Percentiles rank a stretch among this genome's conserved stretches.
phyloP scores from a whole-genome alignment of 2,888 invertebrate genomes.

The Phaedon cochleariae region DNA sequence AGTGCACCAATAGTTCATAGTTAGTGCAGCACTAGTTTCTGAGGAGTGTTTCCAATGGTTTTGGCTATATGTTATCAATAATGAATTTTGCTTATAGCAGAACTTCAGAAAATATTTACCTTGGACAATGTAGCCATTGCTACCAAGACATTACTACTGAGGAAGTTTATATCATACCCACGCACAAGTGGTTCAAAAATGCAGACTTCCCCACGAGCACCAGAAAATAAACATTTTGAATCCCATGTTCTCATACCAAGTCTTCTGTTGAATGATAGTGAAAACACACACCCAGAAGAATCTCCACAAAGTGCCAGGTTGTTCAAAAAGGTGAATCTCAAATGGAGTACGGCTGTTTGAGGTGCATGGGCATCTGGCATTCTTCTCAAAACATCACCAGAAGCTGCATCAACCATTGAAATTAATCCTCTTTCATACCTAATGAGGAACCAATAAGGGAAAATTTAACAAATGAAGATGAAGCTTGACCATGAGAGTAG shows the following conservation, averaged over 20 bases:
- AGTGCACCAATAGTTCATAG: no score
- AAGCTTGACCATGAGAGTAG: background rate
- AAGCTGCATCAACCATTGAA: slow-evolving; percentile 87
- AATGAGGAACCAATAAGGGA: slow-evolving; percentile 50
- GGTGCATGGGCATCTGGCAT: slow-evolving; percentile 84
- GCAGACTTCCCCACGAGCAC: slow-evolving; percentile 94
- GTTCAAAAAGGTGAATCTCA: slow-evolving; percentile 62
- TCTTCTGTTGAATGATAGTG: slow-evolving; percentile 86
- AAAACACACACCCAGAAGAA: slow-evolving; percentile 90
- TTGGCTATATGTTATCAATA: no score
- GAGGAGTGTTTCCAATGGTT: no score
- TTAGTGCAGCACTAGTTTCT: no score
- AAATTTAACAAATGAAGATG: background rate
- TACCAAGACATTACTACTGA: slow-evolving; percentile 80
- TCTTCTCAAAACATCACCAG: slow-evolving; percentile 79
- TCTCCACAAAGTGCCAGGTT: slow-evolving; percentile 84
- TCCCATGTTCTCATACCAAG: slow-evolving; percentile 89
- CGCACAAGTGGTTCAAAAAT: slow-evolving; percentile 72
- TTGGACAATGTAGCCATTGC: slow-evolving; percentile 95
- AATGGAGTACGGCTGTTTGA: slow-evolving; percentile 82
- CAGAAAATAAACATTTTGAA: slow-evolving; percentile 94
- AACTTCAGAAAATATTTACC: no score
- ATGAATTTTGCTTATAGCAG: no score
- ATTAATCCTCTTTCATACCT: slow-evolving; percentile 81
- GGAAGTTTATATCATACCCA: slow-evolving; percentile 67